Conservation (phyloP, 1,140 invertebrate species). For the Doryteuthis pealeii region DNA sequence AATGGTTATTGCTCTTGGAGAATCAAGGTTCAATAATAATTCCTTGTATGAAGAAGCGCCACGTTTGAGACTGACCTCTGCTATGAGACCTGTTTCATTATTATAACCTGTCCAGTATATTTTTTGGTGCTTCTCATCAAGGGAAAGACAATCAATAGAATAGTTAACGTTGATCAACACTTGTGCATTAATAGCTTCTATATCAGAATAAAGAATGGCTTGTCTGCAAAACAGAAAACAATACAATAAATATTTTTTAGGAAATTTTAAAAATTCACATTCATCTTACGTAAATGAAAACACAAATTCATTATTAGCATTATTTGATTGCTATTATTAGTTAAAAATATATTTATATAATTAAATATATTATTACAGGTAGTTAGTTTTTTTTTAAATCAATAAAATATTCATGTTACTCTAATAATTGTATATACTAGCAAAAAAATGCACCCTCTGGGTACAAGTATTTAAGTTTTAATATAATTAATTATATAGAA, state of each 20-base stretch:
- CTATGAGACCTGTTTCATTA: slow-evolving; percentile 33
- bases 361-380: no score
- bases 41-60: slow-evolving; percentile 26
- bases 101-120: slow-evolving; percentile 42
- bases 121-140: slow-evolving; percentile 31
- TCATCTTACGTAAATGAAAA: no score
- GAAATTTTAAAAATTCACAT: no score
- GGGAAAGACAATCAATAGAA: slow-evolving; percentile 31
- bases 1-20: slow-evolving; percentile 36
- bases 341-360: no score
- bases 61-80: slow-evolving; percentile 31
- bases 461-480: no score
- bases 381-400: no score
- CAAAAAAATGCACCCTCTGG: no score
- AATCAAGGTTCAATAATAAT: slow-evolving; percentile 28
- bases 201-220: not conserved
- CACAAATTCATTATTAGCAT: no score
- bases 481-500: no score
- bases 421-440: no score
- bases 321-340: no score
- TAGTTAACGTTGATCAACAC: slow-evolving; percentile 22
- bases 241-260: not conserved
- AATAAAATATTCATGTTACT: no score
- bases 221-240: slow-evolving; percentile 1
- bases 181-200: not conserved